These are phyloP conservation scores for Drosophila rhopaloa DNA, from an alignment of 1,140 invertebrate genomes.

Conservation along the genomic window DNA sequence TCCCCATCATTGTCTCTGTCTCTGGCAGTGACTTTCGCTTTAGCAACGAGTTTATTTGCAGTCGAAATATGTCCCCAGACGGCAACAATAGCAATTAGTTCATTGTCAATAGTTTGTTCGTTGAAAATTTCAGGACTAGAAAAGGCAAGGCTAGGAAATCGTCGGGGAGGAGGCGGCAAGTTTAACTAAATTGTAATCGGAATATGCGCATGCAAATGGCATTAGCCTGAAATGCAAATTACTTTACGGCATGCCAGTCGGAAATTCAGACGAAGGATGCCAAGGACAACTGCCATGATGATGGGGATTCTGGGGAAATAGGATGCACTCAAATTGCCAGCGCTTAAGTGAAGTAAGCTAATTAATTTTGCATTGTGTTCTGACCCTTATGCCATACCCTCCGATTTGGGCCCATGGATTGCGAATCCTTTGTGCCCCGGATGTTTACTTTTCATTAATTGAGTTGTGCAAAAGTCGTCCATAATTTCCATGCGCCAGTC, in stretches of 20 bases:
- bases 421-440: slow-evolving; percentile 45
- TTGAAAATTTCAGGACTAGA: slow-evolving; percentile 72
- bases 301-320: slow-evolving; percentile 23
- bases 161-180: slow-evolving; percentile 41
- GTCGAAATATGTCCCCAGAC: slow-evolving; percentile 81
- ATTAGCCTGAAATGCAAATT: slow-evolving; percentile 81
- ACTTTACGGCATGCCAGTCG: slow-evolving; percentile 68
- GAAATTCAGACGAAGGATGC: slow-evolving; percentile 32
- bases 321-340: slow-evolving; percentile 78
- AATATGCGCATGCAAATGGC: slow-evolving; percentile 82
- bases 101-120: slow-evolving; percentile 82
- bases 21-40: slow-evolving; percentile 47
- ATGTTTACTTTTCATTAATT: slow-evolving; percentile 81
- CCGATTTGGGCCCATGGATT: slow-evolving; percentile 24
- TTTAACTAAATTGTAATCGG: slow-evolving; percentile 83
- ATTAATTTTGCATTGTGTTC: slow-evolving; percentile 81
- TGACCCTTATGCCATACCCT: slow-evolving; percentile 23
- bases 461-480: slow-evolving; percentile 72
- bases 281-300: slow-evolving; percentile 30
- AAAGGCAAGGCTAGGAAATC: slow-evolving; percentile 59
- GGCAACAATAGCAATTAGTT: slow-evolving; percentile 82
- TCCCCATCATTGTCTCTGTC: slow-evolving; percentile 22
- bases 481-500: slow-evolving; percentile 58
- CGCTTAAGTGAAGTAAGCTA: slow-evolving; percentile 82
- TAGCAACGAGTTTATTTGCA: slow-evolving; percentile 78